These are phyloP conservation scores for Halcyon smyrnensis DNA, from an alignment of 2,797 vertebrate genomes.

Conservation along the genomic window DNA sequence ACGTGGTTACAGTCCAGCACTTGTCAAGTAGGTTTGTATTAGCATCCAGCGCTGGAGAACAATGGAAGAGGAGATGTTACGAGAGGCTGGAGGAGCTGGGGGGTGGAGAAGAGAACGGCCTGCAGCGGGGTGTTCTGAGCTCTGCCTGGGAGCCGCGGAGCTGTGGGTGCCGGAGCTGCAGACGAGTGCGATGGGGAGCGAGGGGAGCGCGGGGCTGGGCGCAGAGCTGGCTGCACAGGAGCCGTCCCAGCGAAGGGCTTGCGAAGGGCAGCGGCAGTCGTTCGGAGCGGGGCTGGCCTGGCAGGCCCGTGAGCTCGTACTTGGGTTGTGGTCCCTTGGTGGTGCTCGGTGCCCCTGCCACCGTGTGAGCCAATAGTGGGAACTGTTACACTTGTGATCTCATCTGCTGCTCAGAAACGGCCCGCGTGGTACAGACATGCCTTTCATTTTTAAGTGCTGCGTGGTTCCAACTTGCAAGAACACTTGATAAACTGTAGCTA, in stretches of 20 bases:
- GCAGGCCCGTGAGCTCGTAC: background rate
- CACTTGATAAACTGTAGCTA: background rate
- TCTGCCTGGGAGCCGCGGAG: background rate
- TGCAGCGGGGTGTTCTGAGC: background rate
- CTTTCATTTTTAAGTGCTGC: background rate
- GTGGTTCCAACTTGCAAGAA: background rate
- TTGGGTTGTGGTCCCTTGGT: background rate
- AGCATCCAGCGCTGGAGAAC: background rate
- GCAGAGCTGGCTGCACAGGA: background rate
- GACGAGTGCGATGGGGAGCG: background rate
- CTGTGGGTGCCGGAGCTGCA: background rate
- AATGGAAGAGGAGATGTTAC: background rate
- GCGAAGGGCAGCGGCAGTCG: background rate
- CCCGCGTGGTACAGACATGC: background rate
- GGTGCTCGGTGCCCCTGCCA: background rate
- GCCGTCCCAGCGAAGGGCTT: background rate
- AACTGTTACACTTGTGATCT: background rate
- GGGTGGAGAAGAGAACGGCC: background rate
- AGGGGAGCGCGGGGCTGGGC: background rate
- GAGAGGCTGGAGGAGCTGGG: background rate
- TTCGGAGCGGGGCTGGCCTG: background rate
- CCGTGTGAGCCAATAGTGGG: background rate
- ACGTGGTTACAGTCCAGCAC: accelerated
- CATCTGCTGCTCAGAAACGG: background rate
- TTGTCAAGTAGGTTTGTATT: too few relatives aligned